These are phyloP conservation scores for Hypsibius dujardini DNA, from an alignment of 1,140 invertebrate species.

Conservation along the genomic window DNA sequence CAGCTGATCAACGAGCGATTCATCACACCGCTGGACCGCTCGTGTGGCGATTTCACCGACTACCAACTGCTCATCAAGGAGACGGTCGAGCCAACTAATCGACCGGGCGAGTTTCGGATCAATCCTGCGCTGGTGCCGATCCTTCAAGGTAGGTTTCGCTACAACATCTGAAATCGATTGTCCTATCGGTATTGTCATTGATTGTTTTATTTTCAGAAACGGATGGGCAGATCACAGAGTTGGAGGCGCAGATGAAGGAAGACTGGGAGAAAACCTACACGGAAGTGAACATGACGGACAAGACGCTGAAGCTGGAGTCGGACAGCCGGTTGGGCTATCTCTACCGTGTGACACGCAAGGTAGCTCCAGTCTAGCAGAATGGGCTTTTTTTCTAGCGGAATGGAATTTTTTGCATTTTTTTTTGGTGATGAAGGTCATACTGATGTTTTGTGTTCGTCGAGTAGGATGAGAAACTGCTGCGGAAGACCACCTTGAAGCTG, in stretches of 20 bases:
- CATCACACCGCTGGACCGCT: not conserved
- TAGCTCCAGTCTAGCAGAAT: constrained; percentile 29
- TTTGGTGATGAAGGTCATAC: no score
- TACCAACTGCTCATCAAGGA: not conserved
- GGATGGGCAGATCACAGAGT: constrained; percentile 45
- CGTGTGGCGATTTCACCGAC: not conserved
- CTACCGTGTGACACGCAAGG: constrained; percentile 69
- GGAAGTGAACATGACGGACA: constrained; percentile 48
- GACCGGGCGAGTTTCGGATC: constrained; percentile 1
- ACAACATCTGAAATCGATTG: not conserved
- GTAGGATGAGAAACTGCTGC: constrained; percentile 59
- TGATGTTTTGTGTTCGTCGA: no score
- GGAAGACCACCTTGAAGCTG: constrained; percentile 57
- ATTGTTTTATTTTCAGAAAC: constrained; percentile 38
- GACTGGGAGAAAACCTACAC: constrained; percentile 46
- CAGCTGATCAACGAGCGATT: not conserved
- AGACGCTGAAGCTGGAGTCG: constrained; percentile 61
- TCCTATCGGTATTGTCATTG: not conserved
- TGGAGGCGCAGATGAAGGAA: constrained; percentile 52
- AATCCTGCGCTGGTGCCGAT: not conserved
- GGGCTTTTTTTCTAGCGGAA: no score
- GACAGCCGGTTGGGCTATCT: constrained; percentile 66
- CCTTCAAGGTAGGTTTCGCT: not conserved
- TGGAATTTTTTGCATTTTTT: no score
- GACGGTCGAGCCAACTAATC: not conserved